Evolutionary conservation across 64 coral and sea anemone species (phyloP), one percentile per base, ranked within the genome.

Genomic region (Astreopora myriophthalma): DNA sequence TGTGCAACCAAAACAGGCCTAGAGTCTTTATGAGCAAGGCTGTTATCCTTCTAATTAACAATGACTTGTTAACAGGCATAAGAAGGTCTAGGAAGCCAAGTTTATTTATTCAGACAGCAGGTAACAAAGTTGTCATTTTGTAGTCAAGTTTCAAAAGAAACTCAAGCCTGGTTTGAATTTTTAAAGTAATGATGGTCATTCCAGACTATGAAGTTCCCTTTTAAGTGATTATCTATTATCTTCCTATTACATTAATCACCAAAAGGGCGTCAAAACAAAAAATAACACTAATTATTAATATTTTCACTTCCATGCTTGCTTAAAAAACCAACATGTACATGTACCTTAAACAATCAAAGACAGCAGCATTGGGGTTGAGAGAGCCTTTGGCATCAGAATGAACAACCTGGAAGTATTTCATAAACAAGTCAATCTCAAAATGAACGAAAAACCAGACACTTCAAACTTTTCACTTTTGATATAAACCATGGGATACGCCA

Each of bases 291-390:
- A 48, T 46, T 46, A 49, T 27, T n/a, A n/a, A n/a, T n/a, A n/a
- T n/a, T n/a, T 49, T n/a, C n/a, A 20, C 12, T 51, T 49, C 26
- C 42, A 19, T 5, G 27, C 74, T 48, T 16, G 38, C n/a, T 28
- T 16, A 40, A 11, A 24, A 25, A 49, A 73, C 89, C 0, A 34
- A n/a, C n/a, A n/a, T n/a, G n/a, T n/a, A n/a, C n/a, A n/a, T n/a
- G n/a, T n/a, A 91, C 89, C 89, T 91, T 32, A 91, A 73, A 73
- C 58, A 69, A 80, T 91, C 74, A 84, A 91, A 91, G 13, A 84
- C 68, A 3, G 89, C 89, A 37, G 89, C 89, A 91, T 91, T 73
- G 27, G 89, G 89, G 20, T 91, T 91, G 37, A 91, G 69, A 36
- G 79, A 40, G 29, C 78, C 89, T 83, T 84, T 84, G 67, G 61